phyloP scores from a whole-genome alignment of 2,113 vertebrate genomes.

The Oryzias melastigma region DNA sequence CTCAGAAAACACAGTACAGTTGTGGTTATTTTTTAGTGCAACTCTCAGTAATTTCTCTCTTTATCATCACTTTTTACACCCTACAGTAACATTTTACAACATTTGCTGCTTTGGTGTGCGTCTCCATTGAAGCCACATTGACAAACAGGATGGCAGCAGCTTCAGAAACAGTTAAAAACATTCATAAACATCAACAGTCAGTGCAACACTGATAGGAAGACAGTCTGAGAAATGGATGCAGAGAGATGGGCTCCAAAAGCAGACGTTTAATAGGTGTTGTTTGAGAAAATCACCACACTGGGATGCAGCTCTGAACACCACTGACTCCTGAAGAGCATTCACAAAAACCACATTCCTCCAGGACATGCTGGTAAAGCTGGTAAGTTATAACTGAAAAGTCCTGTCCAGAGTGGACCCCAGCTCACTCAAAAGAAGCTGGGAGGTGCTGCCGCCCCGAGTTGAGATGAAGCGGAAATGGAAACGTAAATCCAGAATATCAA shows the following conservation, averaged over 20 bases:
- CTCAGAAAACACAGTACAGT: background rate
- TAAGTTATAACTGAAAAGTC: background rate
- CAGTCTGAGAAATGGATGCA: conserved; percentile 62
- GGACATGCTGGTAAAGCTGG: conserved; percentile 51
- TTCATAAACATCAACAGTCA: conserved; percentile 69
- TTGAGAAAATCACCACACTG: conserved; percentile 34
- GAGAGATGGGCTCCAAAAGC: conserved; percentile 61
- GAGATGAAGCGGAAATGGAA: too few relatives aligned
- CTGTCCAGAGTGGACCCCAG: too few relatives aligned
- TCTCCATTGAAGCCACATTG: conserved; percentile 73
- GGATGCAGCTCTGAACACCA: conserved; percentile 58
- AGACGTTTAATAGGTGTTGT: conserved; percentile 30
- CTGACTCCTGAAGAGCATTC: conserved; percentile 34
- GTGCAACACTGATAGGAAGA: conserved; percentile 62
- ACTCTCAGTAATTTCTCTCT: background rate
- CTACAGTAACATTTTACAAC: background rate
- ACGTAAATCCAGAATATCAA: too few relatives aligned
- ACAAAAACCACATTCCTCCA: conserved; percentile 45
- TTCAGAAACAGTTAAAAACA: conserved; percentile 69
- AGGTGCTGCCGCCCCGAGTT: too few relatives aligned
- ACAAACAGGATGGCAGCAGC: conserved; percentile 77
- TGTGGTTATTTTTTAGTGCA: background rate
- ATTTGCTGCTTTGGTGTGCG: conserved; percentile 62
- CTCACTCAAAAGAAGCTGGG: too few relatives aligned
- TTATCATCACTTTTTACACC: background rate